phyloP scores from a whole-genome alignment of 2,888 invertebrate species.

The Drosophila paracracens region DNA sequence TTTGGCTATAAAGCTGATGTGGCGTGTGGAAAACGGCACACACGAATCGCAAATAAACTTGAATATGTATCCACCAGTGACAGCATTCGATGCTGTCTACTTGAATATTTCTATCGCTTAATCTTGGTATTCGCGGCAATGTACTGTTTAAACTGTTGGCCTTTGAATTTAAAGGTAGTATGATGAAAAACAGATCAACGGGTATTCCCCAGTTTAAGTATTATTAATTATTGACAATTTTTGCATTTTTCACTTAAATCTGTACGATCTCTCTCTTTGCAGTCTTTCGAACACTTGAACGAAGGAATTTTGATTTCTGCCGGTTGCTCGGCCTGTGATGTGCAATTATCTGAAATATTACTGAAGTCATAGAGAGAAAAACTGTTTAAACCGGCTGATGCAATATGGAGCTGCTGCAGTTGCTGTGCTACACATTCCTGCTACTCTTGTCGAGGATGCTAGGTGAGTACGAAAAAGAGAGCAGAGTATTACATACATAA shows the following conservation, averaged over 20 bases:
- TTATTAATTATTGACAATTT: not conserved
- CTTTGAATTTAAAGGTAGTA: not conserved
- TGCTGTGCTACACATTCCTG: slow-evolving; percentile 81
- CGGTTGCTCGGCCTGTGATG: slow-evolving; percentile 11
- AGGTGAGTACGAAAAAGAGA: slow-evolving; percentile 73
- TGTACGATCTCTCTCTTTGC: not conserved
- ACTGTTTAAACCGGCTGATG: slow-evolving; percentile 56
- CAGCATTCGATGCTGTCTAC: not conserved
- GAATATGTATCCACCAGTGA: not conserved
- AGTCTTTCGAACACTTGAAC: slow-evolving; percentile 4
- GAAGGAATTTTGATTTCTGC: not conserved
- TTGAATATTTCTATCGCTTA: not conserved
- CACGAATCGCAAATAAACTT: not conserved
- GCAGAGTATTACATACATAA: not conserved
- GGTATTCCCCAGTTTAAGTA: not conserved
- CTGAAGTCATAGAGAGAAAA: slow-evolving; percentile 1
- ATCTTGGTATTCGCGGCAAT: not conserved
- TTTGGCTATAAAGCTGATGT: slow-evolving; percentile 2
- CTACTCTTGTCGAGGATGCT: slow-evolving; percentile 81
- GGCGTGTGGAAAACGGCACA: not conserved
- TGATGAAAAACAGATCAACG: not conserved
- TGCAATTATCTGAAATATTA: not conserved
- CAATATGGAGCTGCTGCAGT: slow-evolving; percentile 83
- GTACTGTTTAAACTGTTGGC: not conserved
- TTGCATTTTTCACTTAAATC: not conserved